Percentiles rank a stretch among this genome's conserved stretches.
Conservation (phyloP, 2,797 vertebrate species). For the Monodelphis domestica region DNA sequence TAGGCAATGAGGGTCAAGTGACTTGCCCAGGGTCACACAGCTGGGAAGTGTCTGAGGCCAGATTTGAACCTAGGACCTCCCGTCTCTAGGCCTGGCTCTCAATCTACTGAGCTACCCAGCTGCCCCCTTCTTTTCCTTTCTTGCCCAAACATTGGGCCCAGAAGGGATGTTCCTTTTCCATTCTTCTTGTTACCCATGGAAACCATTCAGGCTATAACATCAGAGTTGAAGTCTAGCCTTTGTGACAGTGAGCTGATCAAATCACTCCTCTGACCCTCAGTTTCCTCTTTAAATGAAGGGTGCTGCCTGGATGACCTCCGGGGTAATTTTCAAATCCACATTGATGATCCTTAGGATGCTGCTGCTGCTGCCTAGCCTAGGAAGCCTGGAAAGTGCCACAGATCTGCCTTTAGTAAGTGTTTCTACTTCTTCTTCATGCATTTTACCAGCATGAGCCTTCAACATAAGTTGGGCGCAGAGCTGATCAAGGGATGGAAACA, state of each 20-base stretch:
- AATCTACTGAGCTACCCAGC: too few relatives aligned
- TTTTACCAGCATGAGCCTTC: neutral
- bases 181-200: neutral
- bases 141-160: neutral
- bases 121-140: conserved; percentile 32
- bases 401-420: neutral
- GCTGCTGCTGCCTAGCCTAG: neutral
- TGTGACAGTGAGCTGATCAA: neutral
- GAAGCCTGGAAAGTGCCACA: neutral
- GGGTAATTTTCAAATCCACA: neutral
- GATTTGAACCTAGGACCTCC: too few relatives aligned
- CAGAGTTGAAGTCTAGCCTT: neutral
- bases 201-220: neutral
- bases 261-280: neutral
- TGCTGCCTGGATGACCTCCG: neutral
- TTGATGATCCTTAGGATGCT: neutral
- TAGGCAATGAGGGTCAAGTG: too few relatives aligned
- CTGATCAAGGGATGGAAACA: neutral
- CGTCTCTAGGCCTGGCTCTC: too few relatives aligned
- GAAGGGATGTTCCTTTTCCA: neutral
- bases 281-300: too few relatives aligned
- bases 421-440: neutral
- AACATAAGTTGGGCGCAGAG: neutral
- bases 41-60: too few relatives aligned
- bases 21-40: too few relatives aligned